Evolutionary conservation across 2,888 invertebrate species (phyloP), one percentile per base, ranked within the genome.

Genomic region (Erebia aethiops): DNA sequence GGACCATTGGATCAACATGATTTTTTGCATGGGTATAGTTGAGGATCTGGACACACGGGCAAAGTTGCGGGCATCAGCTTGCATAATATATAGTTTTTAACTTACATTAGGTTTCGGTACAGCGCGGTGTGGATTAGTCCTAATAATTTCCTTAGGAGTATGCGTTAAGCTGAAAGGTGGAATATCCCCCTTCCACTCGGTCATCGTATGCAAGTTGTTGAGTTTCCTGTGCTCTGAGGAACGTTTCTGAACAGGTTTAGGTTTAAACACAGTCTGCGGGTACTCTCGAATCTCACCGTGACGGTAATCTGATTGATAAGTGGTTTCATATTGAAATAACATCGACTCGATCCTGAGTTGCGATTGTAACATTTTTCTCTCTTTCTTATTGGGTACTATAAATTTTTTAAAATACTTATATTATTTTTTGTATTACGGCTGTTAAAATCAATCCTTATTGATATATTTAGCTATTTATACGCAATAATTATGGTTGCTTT

Each of bases 281-380:
- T 62, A 10, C 1, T 75, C 72, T 11, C 43, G 69, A 13, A 80
- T 72, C 0, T 75, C 75, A 0, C 72, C 72, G 35, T 70, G 52
- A 4, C 78, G 77, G 43, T 74, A 85, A 57, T 80, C 80, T 0
- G 75, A 79, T 41, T 21, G 76, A 11, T 71, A 67, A 0, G 82
- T 81, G 0, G 87, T 83, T 67, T 74, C 74, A 51, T 84, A 77
- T 18, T 72, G 52, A 41, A 75, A 77, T 10, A 77, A 58, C 74
- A 77, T 62, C 1, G 69, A 54, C 70, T 79, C 76, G 51, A 5
- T 26, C 21, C 10, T 26, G 10, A 57, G 21, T 26, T 21, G 9
- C 11, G 56, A 26, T 26, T 57, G 56, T 26, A 57, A 26, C 56
- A 57, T 57, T 14, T 3, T 56, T 56, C 1, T 56, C 13, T 46